phyloP scores from a whole-genome alignment of 2,888 invertebrate genomes.

The Allygus modestus region DNA sequence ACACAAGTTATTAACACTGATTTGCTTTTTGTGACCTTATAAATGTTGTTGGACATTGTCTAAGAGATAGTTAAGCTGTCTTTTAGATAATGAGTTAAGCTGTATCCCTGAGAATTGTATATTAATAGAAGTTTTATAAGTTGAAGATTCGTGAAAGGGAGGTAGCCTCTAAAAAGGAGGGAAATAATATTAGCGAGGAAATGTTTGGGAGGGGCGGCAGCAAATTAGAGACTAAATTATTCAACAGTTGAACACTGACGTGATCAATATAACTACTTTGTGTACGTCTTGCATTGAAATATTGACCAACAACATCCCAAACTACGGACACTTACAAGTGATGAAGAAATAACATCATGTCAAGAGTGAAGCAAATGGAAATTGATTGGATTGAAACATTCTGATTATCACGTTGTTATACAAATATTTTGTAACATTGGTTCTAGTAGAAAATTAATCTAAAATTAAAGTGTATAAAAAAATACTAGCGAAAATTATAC shows the following conservation, averaged over 20 bases:
- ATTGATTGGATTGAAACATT: neutral
- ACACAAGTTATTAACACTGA: too few species aligned
- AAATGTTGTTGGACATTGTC: too few species aligned
- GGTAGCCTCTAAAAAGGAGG: too few species aligned
- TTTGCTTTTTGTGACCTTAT: too few species aligned
- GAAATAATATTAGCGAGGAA: neutral
- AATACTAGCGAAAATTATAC: too few species aligned
- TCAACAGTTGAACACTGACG: neutral
- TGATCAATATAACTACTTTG: neutral
- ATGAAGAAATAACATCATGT: neutral
- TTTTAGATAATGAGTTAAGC: too few species aligned
- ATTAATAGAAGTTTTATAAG: neutral
- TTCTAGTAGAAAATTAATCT: too few species aligned
- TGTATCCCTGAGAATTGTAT: too few species aligned
- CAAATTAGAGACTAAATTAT: constrained; percentile 16
- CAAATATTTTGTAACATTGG: too few species aligned
- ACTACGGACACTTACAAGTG: neutral
- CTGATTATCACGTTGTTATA: too few species aligned
- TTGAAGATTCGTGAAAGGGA: neutral
- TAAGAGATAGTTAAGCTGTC: too few species aligned
- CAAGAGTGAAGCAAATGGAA: neutral
- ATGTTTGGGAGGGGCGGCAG: neutral
- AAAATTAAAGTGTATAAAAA: too few species aligned
- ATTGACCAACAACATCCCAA: neutral
- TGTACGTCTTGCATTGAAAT: neutral